Evolutionary conservation across 2,888 invertebrate genomes (phyloP).

Genomic region (Embidobia sp.): DNA sequence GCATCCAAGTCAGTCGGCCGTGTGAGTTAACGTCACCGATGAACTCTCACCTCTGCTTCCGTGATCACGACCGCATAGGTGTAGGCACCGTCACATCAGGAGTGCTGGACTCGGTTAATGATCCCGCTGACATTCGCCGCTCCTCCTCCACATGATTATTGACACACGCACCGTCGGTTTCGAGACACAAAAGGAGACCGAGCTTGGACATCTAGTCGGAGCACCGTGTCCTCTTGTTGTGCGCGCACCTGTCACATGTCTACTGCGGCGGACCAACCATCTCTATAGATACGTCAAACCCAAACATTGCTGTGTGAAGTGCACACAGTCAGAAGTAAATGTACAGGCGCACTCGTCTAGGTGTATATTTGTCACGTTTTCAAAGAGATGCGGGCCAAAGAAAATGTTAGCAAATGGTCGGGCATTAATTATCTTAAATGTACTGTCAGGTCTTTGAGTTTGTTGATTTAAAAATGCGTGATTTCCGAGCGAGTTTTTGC

Average conservation of each 20-base stretch:
- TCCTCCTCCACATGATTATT: slow-evolving; percentile 41
- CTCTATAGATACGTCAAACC: slow-evolving; percentile 53
- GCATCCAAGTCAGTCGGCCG: no score
- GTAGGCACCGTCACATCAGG: slow-evolving; percentile 14
- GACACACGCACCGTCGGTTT: slow-evolving; percentile 18
- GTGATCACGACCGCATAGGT: slow-evolving; percentile 55
- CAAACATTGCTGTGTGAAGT: slow-evolving; percentile 37
- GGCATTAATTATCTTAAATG: no score
- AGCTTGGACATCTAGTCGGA: background rate
- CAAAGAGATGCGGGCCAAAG: no score
- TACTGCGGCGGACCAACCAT: slow-evolving; percentile 44
- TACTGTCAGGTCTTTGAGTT: no score
- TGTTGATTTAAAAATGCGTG: no score
- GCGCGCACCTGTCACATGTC: slow-evolving; percentile 57
- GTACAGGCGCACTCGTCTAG: no score
- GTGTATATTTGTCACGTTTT: no score
- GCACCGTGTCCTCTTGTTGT: slow-evolving; percentile 23
- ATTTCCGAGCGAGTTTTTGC: no score
- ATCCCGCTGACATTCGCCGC: slow-evolving; percentile 28
- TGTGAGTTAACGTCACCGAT: slow-evolving; percentile 35
- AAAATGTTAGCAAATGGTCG: no score
- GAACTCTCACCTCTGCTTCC: slow-evolving; percentile 75
- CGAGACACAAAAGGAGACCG: no score
- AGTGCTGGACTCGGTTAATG: slow-evolving; percentile 1
- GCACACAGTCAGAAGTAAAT: no score